Conservation (phyloP, 2,888 invertebrate genomes). For the Beris chalybata region DNA sequence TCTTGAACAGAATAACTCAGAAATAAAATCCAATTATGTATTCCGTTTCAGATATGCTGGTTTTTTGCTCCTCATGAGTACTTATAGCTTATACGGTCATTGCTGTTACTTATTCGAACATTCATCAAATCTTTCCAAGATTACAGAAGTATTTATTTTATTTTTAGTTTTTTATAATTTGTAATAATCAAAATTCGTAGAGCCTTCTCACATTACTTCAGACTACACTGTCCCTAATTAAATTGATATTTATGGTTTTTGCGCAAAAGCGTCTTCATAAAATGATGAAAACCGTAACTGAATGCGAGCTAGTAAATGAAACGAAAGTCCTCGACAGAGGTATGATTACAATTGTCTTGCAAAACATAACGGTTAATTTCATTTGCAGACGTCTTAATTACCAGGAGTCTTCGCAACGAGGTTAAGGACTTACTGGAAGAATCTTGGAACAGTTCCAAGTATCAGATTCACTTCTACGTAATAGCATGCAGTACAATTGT, state of each 20-base stretch:
- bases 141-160: slow-evolving; percentile 4
- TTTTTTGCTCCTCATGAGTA: neutral
- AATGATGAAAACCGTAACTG: neutral
- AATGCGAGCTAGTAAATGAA: neutral
- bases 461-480: neutral
- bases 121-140: neutral
- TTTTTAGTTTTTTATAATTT: neutral
- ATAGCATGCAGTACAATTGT: neutral
- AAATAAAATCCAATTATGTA: too few relatives aligned
- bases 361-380: neutral
- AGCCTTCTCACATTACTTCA: neutral
- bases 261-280: neutral
- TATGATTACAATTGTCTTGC: neutral
- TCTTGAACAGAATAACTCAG: too few relatives aligned
- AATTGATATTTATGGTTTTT: neutral
- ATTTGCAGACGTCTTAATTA: neutral
- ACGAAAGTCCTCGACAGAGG: neutral
- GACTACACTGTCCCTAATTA: neutral
- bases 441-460: neutral
- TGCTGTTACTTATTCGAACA: neutral
- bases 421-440: slow-evolving; percentile 4
- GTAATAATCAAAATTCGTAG: neutral
- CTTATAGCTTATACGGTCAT: neutral
- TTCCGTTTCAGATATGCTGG: neutral
- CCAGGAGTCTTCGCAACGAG: neutral